A percentile compares a stretch with the other conserved stretches of the same genome.
phyloP scores from a whole-genome alignment of 2,113 vertebrate genomes.

The Antechinus stuartii region DNA sequence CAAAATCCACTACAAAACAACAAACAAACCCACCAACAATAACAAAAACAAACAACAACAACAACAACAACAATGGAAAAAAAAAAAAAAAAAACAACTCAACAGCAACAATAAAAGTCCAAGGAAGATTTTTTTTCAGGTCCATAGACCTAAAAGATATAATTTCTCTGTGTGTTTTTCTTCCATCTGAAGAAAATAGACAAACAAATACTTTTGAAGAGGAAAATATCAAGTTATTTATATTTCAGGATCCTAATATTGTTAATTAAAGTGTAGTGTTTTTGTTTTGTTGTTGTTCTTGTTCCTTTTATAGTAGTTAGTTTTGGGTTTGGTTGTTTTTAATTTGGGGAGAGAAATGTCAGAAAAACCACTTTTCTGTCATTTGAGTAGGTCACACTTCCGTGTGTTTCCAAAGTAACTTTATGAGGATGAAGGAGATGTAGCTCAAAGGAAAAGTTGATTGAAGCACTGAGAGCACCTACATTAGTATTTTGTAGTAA shows the following conservation, averaged over 20 bases:
- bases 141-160: slow-evolving; percentile 14
- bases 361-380: neutral
- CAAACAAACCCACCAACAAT: too few species aligned
- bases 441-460: neutral
- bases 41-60: too few species aligned
- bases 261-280: neutral
- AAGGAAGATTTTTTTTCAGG: slow-evolving; percentile 20
- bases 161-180: slow-evolving; percentile 43
- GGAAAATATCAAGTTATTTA: neutral
- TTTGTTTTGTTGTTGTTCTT: neutral
- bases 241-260: neutral
- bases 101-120: too few species aligned
- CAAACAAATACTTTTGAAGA: slow-evolving; percentile 73
- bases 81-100: too few species aligned
- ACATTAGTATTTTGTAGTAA: neutral
- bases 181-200: slow-evolving; percentile 61
- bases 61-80: too few species aligned
- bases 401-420: neutral
- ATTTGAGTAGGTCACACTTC: neutral
- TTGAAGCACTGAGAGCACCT: neutral
- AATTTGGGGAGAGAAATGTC: neutral
- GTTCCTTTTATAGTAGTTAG: neutral
- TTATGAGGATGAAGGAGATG: neutral
- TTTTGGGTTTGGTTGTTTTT: too few species aligned
- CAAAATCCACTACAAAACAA: too few species aligned